Base-by-base conservation (phyloP, 2,888 invertebrate genomes). In the Ariolimax columbianus region DNA sequence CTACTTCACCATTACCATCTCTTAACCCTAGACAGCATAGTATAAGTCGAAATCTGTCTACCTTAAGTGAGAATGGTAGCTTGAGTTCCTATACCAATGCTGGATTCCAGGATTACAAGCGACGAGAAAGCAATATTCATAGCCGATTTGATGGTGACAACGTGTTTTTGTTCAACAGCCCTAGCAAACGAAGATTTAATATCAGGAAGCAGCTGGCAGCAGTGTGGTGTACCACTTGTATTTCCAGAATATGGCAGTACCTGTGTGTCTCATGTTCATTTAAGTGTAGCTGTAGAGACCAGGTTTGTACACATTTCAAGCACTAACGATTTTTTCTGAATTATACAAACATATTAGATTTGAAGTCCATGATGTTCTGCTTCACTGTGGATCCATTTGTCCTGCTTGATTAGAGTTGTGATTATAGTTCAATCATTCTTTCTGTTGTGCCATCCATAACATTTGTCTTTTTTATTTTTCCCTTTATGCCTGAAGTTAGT, bases 261-360 rank as follows among this genome's bases (percentile, higher is more conserved):
- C 9, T 66, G 0, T 17, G 30, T 23, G 17, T 30, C 30, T n/a
- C 63, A 33, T 66, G 63, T 23, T 43, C 43, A 11, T 68, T 23
- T 79, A 33, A 47, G 23, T 79, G 79, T 33, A 63, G 43, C 79
- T 79, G 79, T 30, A 66, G 66, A 79, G 79, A 79, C 40, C 66
- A 79, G 79, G 79, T 79, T 30, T 43, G 79, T 77, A 36, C 51
- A 33, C 6, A 1, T 33, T 51, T 55, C 33, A 4, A 36, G 6
- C 17, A 14, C 17, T 63, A 23, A 23, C 0, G n/a, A n/a, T 23
- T n/a, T 63, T 6, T 55, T 3, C 19, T 14, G 55, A 11, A 55
- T 7, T 55, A 14, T 14, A 14, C 23, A 14, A 14, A 7, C 3
- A 55, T 55, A 11, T 55, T 55, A 47, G 47, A 47, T 47, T n/a